Conservation (phyloP, 1,140 invertebrate species). For the Lysiphlebus fabarum region DNA sequence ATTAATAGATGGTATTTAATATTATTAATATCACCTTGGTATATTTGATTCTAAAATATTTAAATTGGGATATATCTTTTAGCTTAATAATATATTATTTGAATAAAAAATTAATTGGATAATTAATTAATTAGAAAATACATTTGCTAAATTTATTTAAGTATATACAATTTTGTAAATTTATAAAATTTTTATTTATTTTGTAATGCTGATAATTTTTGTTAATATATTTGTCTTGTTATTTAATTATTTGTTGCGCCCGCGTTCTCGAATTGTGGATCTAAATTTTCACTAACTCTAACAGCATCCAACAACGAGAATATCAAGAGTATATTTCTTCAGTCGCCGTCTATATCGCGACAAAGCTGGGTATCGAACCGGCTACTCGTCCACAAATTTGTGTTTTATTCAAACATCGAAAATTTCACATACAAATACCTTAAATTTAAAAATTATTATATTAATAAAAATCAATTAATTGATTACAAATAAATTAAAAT, state of each 20-base stretch:
- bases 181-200: too few relatives aligned
- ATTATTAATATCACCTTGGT: too few relatives aligned
- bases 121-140: too few relatives aligned
- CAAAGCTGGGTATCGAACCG: slow-evolving; percentile 45
- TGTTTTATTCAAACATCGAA: slow-evolving; percentile 15
- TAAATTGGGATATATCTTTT: too few relatives aligned
- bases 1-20: too few relatives aligned
- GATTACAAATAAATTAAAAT: background rate
- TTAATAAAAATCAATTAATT: background rate
- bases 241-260: too few relatives aligned
- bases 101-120: too few relatives aligned
- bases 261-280: background rate
- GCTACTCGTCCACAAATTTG: slow-evolving; percentile 25
- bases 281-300: slow-evolving; percentile 20
- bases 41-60: too few relatives aligned
- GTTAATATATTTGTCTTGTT: background rate
- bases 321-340: slow-evolving; percentile 40
- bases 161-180: too few relatives aligned
- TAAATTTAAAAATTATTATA: background rate
- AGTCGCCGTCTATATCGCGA: slow-evolving; percentile 54
- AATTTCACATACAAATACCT: background rate
- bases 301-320: slow-evolving; percentile 15
- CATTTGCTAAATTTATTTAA: too few relatives aligned
- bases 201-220: too few relatives aligned
- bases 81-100: too few relatives aligned